Evolutionary conservation across 2,888 invertebrate genomes (phyloP).

Genomic region (Coleophora flavipennella): DNA sequence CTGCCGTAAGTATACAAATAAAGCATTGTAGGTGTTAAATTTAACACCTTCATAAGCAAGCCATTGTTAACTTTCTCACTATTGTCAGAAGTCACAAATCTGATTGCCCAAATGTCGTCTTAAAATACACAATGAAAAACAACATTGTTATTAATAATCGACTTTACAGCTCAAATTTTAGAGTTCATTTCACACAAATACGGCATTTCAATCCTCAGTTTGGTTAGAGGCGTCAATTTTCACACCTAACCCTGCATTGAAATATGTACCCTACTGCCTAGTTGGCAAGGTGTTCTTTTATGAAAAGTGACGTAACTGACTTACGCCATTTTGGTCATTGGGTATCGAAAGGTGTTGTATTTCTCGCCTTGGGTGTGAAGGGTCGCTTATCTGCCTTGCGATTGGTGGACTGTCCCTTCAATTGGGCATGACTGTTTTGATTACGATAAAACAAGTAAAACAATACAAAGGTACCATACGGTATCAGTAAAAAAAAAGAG

Average conservation of each 20-base stretch:
- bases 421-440: conserved; percentile 40
- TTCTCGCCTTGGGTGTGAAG: conserved; percentile 69
- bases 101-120: conserved; percentile 8
- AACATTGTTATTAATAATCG: conserved; percentile 19
- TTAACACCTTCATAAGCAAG: conserved; percentile 15
- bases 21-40: conserved; percentile 54
- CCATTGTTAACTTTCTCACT: conserved; percentile 13
- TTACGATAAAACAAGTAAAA: conserved; percentile 19
- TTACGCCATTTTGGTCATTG: conserved; percentile 28
- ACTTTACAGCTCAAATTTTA: conserved; percentile 18
- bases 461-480: neutral
- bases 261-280: conserved; percentile 18
- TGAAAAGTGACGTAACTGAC: neutral
- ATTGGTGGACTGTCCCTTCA: conserved; percentile 42
- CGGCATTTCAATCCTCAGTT: conserved; percentile 20
- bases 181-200: conserved; percentile 18
- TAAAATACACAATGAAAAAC: conserved; percentile 20
- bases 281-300: neutral
- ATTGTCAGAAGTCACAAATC: conserved; percentile 10
- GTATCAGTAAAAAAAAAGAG: neutral
- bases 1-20: conserved; percentile 33
- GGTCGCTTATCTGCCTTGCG: conserved; percentile 39
- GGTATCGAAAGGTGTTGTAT: conserved; percentile 51
- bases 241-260: conserved; percentile 41
- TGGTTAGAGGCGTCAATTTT: conserved; percentile 63